These are phyloP conservation scores for Pecten maximus DNA, from an alignment of 2,888 invertebrate genomes.

Conservation along the genomic window DNA sequence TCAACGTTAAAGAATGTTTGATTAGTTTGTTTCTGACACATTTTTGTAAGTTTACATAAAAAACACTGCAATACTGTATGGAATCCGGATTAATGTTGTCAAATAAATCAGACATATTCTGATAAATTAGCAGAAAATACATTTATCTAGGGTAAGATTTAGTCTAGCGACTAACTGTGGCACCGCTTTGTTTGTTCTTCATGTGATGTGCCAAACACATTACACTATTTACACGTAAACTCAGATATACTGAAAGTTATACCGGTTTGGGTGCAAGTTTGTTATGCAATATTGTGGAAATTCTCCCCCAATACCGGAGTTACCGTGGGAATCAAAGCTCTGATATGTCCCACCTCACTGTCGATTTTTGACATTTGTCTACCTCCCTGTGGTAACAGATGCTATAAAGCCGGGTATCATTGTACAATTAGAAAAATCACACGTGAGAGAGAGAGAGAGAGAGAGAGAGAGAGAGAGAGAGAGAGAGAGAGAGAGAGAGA, in stretches of 20 bases:
- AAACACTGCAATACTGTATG: background rate
- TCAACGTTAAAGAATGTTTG: background rate
- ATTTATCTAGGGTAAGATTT: background rate
- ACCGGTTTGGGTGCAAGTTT: background rate
- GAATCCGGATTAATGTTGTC: background rate
- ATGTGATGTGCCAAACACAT: background rate
- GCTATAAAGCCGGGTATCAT: too few relatives aligned
- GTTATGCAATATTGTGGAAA: background rate
- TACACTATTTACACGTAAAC: background rate
- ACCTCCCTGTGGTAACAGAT: too few relatives aligned
- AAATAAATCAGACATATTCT: background rate
- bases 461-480: too few relatives aligned
- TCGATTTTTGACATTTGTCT: too few relatives aligned
- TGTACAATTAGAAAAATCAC: too few relatives aligned
- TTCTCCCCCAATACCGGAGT: background rate
- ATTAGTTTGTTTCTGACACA: background rate
- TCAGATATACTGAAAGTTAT: background rate
- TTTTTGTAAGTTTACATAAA: background rate
- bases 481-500: too few relatives aligned
- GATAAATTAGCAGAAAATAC: background rate
- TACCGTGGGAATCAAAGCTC: background rate
- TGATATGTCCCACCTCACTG: background rate
- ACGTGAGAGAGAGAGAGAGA: too few relatives aligned
- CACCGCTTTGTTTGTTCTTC: background rate
- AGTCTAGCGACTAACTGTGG: background rate